Base-by-base conservation (phyloP, 2,113 vertebrate genomes). In the Chrysemys picta region DNA sequence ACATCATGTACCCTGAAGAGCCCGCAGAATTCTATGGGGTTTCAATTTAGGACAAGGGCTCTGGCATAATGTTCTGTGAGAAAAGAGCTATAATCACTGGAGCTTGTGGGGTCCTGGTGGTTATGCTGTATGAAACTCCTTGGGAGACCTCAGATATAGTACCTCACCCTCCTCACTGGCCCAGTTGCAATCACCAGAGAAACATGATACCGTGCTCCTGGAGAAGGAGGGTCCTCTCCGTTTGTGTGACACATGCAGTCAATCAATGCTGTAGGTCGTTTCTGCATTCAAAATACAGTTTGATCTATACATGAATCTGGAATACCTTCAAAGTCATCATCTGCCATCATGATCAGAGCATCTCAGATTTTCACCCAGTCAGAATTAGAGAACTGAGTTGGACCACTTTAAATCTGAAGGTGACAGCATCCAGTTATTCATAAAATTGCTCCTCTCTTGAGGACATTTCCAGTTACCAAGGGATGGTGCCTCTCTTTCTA, bases 371-470 rank as follows among this genome's bases (percentile, higher is more conserved):
- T 38, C 65, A 38, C 9, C 9, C 42, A 47, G 42, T 6, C 75
- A 78, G 42, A 45, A 45, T 45, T 47, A 78, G 22, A 13, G 42
- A 78, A 6, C 38, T 45, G 22, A 47, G 42, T 5, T 78, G 42
- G 21, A 45, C 75, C 87, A 69, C 75, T 94, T 92, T 88, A 88
- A 91, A 42, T 81, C 85, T 95, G 53, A 91, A 95, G 80, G 76
- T 85, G 94, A 90, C 78, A 89, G 35, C 4, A 2, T 31, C 19
- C 45, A 3, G 49, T 88, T 65, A 95, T 85, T 85, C 59, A 57
- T n/a, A 50, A 0, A 0, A 81, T 91, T 82, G 62, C 62, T 93
- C 91, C 29, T 91, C 42, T 45, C 85, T 52, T 87, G 76, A 72
- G 52, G 69, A 59, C 42, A 29, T 59, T 53, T 89, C 69, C 49